A percentile compares a stretch with the other conserved stretches of the same genome.
phyloP scores from a whole-genome alignment of 2,113 vertebrate species.

The Tupaia tana region DNA sequence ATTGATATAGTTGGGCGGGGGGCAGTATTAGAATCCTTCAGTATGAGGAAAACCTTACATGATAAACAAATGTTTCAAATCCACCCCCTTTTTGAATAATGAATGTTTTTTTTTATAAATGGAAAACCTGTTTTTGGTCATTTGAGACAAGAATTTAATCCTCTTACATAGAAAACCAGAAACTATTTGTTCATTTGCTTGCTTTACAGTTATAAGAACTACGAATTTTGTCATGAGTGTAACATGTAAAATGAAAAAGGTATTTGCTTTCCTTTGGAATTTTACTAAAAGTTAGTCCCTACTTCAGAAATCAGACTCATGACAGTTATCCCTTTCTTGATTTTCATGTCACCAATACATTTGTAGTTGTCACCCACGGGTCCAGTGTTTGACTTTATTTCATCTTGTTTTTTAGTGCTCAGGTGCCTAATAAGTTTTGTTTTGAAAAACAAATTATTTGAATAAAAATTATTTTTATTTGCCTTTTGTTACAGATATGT shows the following conservation, averaged over 20 bases:
- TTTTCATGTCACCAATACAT: background rate
- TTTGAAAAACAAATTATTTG: constrained; percentile 15
- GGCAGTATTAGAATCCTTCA: background rate
- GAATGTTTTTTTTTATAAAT: background rate
- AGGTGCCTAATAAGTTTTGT: background rate
- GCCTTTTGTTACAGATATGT: background rate
- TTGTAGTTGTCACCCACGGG: background rate
- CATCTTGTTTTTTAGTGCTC: background rate
- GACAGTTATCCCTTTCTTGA: background rate
- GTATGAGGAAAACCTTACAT: background rate
- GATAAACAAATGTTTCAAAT: background rate
- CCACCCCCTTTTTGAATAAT: background rate
- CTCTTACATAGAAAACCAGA: background rate
- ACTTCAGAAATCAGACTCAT: background rate
- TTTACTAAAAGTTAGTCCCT: background rate
- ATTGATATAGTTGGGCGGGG: background rate
- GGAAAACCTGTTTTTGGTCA: background rate
- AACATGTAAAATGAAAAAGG: background rate
- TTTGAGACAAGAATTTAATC: constrained; percentile 1
- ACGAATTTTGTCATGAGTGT: background rate
- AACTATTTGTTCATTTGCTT: background rate
- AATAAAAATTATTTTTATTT: background rate
- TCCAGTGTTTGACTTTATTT: background rate
- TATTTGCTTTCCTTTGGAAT: background rate
- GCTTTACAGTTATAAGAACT: background rate